Percentiles rank a stretch among this genome's conserved stretches.
Conservation (phyloP, 2,113 vertebrate species). For the Coturnix japonica region DNA sequence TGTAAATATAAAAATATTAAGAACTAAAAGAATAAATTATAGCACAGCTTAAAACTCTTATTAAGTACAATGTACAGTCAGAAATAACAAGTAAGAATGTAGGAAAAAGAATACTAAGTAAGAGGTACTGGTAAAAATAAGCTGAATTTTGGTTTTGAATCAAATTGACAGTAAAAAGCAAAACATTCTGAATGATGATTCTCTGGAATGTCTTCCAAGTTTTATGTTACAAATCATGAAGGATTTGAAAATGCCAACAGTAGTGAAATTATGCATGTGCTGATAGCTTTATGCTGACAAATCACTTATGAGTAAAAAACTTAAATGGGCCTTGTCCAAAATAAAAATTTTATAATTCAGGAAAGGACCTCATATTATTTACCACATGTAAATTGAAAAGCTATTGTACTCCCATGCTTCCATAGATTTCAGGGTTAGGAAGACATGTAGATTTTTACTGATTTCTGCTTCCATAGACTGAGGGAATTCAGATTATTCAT, state of each 20-base stretch:
- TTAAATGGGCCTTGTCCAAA: constrained; percentile 22
- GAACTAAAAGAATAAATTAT: background rate
- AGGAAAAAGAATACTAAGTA: background rate
- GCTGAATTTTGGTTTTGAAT: background rate
- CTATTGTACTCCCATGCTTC: background rate
- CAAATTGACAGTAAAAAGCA: background rate
- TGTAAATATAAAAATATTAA: background rate
- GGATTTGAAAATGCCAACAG: constrained; percentile 8
- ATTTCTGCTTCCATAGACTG: background rate
- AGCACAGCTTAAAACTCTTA: background rate
- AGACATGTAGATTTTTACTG: background rate
- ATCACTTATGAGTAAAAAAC: constrained; percentile 40
- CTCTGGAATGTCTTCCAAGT: background rate
- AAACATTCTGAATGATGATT: background rate
- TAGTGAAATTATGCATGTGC: constrained; percentile 1
- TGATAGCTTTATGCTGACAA: background rate
- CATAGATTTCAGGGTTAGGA: background rate
- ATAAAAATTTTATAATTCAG: background rate
- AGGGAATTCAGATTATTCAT: background rate
- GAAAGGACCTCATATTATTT: background rate
- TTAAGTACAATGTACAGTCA: background rate
- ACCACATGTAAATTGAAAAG: background rate
- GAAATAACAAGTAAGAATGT: background rate
- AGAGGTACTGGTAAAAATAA: background rate
- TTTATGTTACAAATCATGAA: background rate